Conservation (phyloP, 1,140 invertebrate species). For the Meloidogyne exigua region DNA sequence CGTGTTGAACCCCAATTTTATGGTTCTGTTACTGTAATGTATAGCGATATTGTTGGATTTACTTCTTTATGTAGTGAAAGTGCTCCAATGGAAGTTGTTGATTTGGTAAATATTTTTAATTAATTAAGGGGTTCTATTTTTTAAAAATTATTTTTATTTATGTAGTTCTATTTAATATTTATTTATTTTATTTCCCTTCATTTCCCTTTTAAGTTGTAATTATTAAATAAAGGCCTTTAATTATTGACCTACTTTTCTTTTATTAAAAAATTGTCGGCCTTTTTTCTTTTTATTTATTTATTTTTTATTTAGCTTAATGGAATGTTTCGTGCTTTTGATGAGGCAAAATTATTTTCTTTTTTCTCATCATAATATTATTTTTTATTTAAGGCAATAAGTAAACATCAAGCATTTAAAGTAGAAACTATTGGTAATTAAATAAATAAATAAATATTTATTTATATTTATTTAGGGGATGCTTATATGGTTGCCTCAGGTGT, state of each 20-base stretch:
- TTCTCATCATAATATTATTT: background rate
- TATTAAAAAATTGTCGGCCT: too few species aligned
- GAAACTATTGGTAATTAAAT: slow-evolving; percentile 45
- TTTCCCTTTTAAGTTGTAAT: too few species aligned
- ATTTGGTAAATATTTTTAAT: slow-evolving; percentile 20
- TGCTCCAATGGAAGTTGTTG: slow-evolving; percentile 51
- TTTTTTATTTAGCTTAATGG: slow-evolving; percentile 38
- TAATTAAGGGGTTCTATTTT: too few species aligned
- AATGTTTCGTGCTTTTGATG: slow-evolving; percentile 51
- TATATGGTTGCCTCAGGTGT: slow-evolving; percentile 52
- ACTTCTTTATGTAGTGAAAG: slow-evolving; percentile 53
- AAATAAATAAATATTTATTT: background rate
- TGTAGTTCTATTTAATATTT: too few species aligned
- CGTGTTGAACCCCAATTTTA: slow-evolving; percentile 51
- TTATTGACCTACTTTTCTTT: too few species aligned
- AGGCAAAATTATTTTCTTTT: background rate
- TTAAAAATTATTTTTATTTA: too few species aligned
- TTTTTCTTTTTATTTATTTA: background rate
- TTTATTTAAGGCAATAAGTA: slow-evolving; percentile 31
- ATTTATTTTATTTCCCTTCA: too few species aligned
- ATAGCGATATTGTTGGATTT: slow-evolving; percentile 52
- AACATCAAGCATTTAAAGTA: slow-evolving; percentile 51
- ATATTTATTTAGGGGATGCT: slow-evolving; percentile 38
- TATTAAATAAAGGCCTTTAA: too few species aligned
- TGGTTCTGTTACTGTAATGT: slow-evolving; percentile 54